Evolutionary conservation across 2,113 vertebrate genomes (phyloP), one percentile per base, ranked within the genome.

Genomic region (Zosterops lateralis): DNA sequence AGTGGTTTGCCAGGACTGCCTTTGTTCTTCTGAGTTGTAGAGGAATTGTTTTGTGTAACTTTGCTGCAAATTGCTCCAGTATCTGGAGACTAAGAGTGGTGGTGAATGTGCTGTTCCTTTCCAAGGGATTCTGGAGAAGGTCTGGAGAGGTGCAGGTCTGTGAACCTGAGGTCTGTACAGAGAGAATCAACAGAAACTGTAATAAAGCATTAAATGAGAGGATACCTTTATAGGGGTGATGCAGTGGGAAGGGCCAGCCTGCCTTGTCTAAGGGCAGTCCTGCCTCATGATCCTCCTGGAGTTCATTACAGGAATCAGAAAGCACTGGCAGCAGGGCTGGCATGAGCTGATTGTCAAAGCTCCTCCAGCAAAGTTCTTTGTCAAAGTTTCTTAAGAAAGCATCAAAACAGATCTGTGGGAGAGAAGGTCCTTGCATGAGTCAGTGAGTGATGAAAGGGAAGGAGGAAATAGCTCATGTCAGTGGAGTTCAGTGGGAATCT

Each of bases 231-330:
- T 18, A 2, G 17, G 32, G 36, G 1, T 31, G 42, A 10, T 68
- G 3, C 11, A 3, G 13, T 22, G 45, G 60, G 45, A 40, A 38
- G 64, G 54, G 14, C 57, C 67, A 72, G 54, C 16, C 24, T 51
- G 58, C 40, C 34, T 12, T 40, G 24, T 21, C 25, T 20, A 2
- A 32, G 38, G 58, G 40, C 74, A 80, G 34, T 5, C 18, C 57
- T 67, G 7, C 72, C 34, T 60, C 10, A 0, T n/a, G 53, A 3
- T 51, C 45, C 36, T 14, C 0, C 32, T 5, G 54, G 53, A 54
- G 44, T 34, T 82, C 40, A 4, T 67, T 20, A 7, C 26, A 14
- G 75, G 10, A 26, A 10, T 72, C 48, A 50, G 19, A 18, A 56
- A 5, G 21, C 65, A 0, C 3, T 20, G 78, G 68, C 26, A 6